phyloP scores from a whole-genome alignment of 2,797 vertebrate genomes.

The Silurus lanzhouensis region DNA sequence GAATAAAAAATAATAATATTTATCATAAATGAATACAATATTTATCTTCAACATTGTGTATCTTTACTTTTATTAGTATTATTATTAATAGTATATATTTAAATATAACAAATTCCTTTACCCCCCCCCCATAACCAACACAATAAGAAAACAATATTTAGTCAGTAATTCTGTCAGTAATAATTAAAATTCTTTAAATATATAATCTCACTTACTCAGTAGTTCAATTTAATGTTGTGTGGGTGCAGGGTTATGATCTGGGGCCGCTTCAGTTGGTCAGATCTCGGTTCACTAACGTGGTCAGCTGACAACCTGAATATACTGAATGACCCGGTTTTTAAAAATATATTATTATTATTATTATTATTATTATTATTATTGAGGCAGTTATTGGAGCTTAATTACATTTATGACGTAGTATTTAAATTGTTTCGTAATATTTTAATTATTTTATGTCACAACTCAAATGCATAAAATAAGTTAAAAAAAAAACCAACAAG shows the following conservation, averaged over 20 bases:
- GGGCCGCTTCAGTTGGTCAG: no score
- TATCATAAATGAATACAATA: no score
- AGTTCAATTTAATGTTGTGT: no score
- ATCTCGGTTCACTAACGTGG: no score
- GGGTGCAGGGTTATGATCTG: no score
- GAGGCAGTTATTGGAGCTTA: not conserved
- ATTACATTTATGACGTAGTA: not conserved
- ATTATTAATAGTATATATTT: not conserved
- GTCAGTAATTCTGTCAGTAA: not conserved
- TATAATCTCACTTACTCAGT: no score
- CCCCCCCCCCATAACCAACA: not conserved
- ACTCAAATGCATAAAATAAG: not conserved
- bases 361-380: not conserved
- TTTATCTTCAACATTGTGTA: no score
- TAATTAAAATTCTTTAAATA: not conserved
- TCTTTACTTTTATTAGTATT: not conserved
- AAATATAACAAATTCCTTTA: not conserved
- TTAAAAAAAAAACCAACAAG: no score
- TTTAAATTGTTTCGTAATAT: not conserved
- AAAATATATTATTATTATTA: not conserved
- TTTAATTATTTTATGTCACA: not conserved
- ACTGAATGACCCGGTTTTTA: no score
- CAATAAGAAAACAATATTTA: not conserved
- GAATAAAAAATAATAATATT: no score
- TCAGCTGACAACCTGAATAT: no score